Conservation (phyloP, 2,113 vertebrate genomes). For the Cryptotis parvus region DNA sequence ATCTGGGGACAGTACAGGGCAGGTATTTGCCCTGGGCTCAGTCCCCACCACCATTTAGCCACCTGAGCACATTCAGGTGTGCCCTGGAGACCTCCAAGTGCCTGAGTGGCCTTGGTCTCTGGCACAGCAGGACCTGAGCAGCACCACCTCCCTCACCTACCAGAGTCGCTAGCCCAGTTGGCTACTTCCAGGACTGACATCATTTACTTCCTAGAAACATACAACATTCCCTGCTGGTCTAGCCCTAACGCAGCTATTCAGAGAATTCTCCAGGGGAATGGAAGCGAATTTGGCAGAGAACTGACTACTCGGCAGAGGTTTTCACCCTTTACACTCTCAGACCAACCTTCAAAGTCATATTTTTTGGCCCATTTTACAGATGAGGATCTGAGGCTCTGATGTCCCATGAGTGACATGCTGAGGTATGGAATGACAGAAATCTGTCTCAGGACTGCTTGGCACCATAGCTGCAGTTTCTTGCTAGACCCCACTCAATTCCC, state of each 20-base stretch:
- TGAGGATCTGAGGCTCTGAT: neutral
- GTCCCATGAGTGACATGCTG: accelerated
- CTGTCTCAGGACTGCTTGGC: neutral
- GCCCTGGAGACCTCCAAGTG: too few relatives aligned
- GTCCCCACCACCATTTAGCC: too few relatives aligned
- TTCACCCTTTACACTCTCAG: neutral
- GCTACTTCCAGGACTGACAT: neutral
- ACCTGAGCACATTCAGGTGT: too few relatives aligned
- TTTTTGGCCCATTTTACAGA: neutral
- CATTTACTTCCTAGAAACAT: neutral
- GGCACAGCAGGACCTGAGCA: too few relatives aligned
- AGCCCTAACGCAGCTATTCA: neutral
- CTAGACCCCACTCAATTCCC: neutral
- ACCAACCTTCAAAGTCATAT: neutral
- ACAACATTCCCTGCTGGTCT: neutral
- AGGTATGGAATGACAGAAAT: neutral
- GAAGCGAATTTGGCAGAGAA: neutral
- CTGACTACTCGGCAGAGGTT: neutral
- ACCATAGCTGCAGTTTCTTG: too few relatives aligned
- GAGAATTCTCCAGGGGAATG: neutral
- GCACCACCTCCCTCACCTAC: too few relatives aligned
- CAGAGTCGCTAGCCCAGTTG: neutral
- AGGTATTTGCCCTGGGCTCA: neutral
- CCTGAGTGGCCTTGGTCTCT: too few relatives aligned
- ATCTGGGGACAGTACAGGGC: neutral